Evolutionary conservation across 2,113 vertebrate genomes (phyloP).

Genomic region (Tenebrosternarchus preto): DNA sequence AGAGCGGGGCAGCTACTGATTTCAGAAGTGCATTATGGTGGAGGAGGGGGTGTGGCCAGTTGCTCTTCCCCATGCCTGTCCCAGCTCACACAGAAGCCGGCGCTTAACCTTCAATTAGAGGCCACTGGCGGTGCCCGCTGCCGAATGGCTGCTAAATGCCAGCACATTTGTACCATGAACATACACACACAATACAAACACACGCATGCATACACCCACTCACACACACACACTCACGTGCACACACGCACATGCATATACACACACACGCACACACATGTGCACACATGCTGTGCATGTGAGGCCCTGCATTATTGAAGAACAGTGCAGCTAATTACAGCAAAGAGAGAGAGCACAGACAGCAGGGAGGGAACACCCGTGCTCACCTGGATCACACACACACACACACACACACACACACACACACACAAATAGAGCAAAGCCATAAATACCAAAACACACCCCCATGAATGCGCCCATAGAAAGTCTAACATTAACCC

Average conservation of each 20-base stretch:
- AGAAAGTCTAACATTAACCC: background rate
- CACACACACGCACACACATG: slow-evolving; percentile 36
- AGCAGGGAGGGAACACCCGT: slow-evolving; percentile 39
- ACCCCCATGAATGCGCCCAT: background rate
- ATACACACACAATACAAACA: too few species aligned
- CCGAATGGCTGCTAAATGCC: slow-evolving; percentile 78
- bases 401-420: slow-evolving; percentile 22
- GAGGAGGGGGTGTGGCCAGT: slow-evolving; percentile 25
- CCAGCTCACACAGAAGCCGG: slow-evolving; percentile 67
- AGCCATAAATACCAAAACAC: background rate
- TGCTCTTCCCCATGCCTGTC: slow-evolving; percentile 42
- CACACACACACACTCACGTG: slow-evolving; percentile 25
- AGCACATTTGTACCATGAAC: slow-evolving; percentile 55
- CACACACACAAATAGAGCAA: slow-evolving; percentile 5
- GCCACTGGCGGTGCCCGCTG: slow-evolving; percentile 70
- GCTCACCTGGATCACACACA: slow-evolving; percentile 38
- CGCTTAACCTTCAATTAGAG: slow-evolving; percentile 80
- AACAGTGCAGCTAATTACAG: slow-evolving; percentile 56
- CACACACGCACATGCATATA: slow-evolving; percentile 22
- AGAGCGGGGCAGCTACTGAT: background rate
- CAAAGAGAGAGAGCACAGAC: slow-evolving; percentile 43
- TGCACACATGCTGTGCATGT: slow-evolving; percentile 33
- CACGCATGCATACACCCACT: slow-evolving; percentile 34
- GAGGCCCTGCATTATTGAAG: slow-evolving; percentile 61
- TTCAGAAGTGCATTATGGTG: slow-evolving; percentile 36